Conservation (phyloP, 2,113 vertebrate species). For the Empidonax traillii region DNA sequence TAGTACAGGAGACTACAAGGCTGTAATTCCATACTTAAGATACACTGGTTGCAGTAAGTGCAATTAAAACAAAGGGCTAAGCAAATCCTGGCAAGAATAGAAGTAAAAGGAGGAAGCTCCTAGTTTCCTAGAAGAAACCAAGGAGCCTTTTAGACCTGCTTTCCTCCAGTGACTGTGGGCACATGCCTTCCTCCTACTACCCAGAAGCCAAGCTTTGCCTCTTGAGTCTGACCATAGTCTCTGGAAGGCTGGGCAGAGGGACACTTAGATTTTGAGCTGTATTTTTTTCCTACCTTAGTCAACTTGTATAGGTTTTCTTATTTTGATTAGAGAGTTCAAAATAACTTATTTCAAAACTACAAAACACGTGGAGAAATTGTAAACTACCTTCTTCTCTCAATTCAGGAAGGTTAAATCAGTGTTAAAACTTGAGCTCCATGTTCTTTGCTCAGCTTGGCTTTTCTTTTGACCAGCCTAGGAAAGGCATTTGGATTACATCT, state of each 20-base stretch:
- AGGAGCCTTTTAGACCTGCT: not conserved
- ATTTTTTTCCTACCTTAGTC: not conserved
- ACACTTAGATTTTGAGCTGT: not conserved
- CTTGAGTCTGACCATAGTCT: not conserved
- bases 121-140: not conserved
- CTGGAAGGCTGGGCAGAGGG: not conserved
- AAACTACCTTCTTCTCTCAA: not conserved
- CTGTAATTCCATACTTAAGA: not conserved
- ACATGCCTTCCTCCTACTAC: not conserved
- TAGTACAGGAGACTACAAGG: not conserved
- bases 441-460: not conserved
- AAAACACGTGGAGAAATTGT: not conserved
- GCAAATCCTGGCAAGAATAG: not conserved
- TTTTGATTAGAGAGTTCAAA: not conserved
- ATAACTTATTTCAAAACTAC: not conserved
- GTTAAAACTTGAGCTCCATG: not conserved
- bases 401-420: not conserved
- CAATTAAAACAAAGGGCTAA: not conserved
- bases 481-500: not conserved
- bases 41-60: not conserved
- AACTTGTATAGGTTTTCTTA: not conserved
- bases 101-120: not conserved
- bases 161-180: rapidly evolving
- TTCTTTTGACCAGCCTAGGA: not conserved
- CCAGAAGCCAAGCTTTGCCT: not conserved